A percentile compares a stretch with the other conserved stretches of the same genome.
phyloP scores from a whole-genome alignment of 2,113 vertebrate genomes.

The Macaca fascicularis region T2T-MFA8v1.1 NC_088395.1:9794501-9795000 shows the following conservation, averaged over 20 bases:
- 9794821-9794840: neutral
- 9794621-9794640: neutral
- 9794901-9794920: conserved; percentile 16
- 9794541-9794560: neutral
- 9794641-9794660: neutral
- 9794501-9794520: neutral
- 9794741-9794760: neutral
- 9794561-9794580: neutral
- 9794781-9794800: neutral
- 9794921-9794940: conserved; percentile 55
- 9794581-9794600: neutral
- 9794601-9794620: neutral
- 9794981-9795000: neutral
- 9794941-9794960: conserved; percentile 56
- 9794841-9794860: conserved; percentile 40
- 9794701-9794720: neutral
- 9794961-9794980: conserved; percentile 50
- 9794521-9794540: neutral
- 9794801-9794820: neutral
- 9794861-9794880: conserved; percentile 34
- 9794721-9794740: neutral
- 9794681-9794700: neutral
- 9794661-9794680: neutral
- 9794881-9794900: conserved; percentile 56
- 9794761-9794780: neutral